Percentiles rank a stretch among this genome's conserved stretches.
Evolutionary conservation across 2,888 invertebrate species (phyloP).

Genomic region (Hypolimnas misippus): DNA sequence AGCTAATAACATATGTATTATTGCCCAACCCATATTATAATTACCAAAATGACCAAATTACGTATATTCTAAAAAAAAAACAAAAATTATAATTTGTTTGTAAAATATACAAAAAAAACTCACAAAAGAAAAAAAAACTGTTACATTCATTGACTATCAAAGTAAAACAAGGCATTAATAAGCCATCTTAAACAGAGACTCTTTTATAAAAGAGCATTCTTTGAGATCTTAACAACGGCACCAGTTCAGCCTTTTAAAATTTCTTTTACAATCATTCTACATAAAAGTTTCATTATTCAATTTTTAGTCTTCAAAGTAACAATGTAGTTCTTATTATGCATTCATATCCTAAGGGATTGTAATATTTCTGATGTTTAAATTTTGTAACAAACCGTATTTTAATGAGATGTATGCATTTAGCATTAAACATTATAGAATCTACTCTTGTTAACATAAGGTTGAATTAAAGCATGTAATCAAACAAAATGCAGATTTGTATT

Average conservation of each 20-base stretch:
- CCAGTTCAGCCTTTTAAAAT: neutral
- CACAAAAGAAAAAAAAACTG: no score
- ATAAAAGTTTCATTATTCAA: neutral
- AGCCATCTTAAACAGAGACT: slow-evolving; percentile 13
- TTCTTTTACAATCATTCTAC: neutral
- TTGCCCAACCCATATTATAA: no score
- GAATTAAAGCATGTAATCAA: neutral
- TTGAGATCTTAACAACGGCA: slow-evolving; percentile 19
- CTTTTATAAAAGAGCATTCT: slow-evolving; percentile 20
- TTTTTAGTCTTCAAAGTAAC: neutral
- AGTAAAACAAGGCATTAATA: slow-evolving; percentile 11
- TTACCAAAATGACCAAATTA: no score
- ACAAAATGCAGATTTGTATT: slow-evolving; percentile 20
- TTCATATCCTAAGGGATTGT: neutral
- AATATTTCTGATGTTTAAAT: no score
- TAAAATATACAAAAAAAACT: neutral
- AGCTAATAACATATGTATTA: no score
- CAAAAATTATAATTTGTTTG: neutral
- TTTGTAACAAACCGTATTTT: no score
- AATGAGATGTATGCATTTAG: no score
- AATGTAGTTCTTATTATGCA: neutral
- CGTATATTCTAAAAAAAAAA: no score
- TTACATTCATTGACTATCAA: neutral
- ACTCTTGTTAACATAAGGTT: neutral
- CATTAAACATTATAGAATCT: neutral